Base-by-base conservation (phyloP, 2,888 invertebrate genomes). In the Pyrrhosoma nymphula region DNA sequence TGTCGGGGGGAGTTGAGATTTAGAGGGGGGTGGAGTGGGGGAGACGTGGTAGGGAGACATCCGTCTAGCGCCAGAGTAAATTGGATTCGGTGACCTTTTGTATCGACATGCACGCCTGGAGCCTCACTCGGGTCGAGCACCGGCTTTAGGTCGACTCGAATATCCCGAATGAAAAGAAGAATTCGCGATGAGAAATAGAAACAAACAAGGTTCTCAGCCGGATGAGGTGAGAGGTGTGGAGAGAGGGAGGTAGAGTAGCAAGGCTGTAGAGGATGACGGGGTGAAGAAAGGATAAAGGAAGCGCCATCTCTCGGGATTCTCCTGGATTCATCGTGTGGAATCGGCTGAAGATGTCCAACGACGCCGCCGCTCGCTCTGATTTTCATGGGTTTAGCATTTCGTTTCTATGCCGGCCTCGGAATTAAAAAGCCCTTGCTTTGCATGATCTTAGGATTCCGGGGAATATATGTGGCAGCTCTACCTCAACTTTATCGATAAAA, bases 61-160 rank as follows among this genome's bases (percentile, higher is more conserved):
- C 26, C 89, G 89, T 56, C 89, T 89, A 39, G 55, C 56, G 55
- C 56, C 12, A n/a, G 26, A 47, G 89, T 89, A 89, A 89, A 89
- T 89, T 89, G 89, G 89, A 89, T 89, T 89, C 56, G 55, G 89
- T 89, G 89, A 55, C 89, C 89, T 89, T 89, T 89, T 56, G 89
- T 56, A 55, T 89, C 55, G 89, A 89, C 89, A 35, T 82, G 23
- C 55, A 56, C 89, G 26, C 47, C n/a, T 20, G 14, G 26, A 20
- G 26, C 14, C 56, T 39, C 47, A n/a, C 26, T 82, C 14, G 89
- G 89, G 26, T 55, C 26, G 55, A n/a, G 89, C 3, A 35, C 82
- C 8, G 35, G 82, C 47, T 47, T 47, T 47, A 47, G 47, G 47
- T 47, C 47, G 47, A 47, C 47, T 47, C 47, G 30, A 35, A 6